Evolutionary conservation across 2,113 vertebrate genomes (phyloP), one percentile per base, ranked within the genome.

Genomic region (Trichechus manatus): DNA sequence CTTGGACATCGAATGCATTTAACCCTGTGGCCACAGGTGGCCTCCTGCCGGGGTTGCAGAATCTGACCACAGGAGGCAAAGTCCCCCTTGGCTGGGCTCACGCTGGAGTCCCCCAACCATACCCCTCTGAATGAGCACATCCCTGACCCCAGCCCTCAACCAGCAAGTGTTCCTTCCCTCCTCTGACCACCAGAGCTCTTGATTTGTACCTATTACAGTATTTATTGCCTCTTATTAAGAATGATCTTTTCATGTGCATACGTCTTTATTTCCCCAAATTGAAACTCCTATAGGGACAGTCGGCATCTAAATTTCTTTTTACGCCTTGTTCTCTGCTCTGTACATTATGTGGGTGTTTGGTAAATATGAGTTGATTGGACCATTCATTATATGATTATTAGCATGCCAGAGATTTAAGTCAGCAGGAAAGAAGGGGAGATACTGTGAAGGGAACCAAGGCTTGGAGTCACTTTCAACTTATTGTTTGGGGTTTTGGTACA

Each of bases 401-500:
- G 53, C 4, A 5, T 29, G 59, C 9, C 94, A 9, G 44, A n/a
- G 47, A 14, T 74, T 91, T 86, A 13, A 15, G 31, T 33, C 33
- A 53, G 10, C 27, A 4, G 23, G n/a, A 9, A 56, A 87, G 11
- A 27, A 78, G 36, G 22, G 42, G 10, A 42, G 36, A 61, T 22
- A 22, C 27, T 17, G 0, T 33, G 9, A 61, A n/a, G 17, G 50
- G 31, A 64, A 25, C 11, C 1, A 39, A 27, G 1, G 0, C 56
- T 70, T 25, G 39, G 44, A n/a, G 47, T 53, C 61, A 36, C 47
- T 53, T 87, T 53, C 13, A 31, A 0, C 31, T 82, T 56, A 3
- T 17, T 15, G 22, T 15, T 42, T 8, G 23, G 33, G 36, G 5
- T 10, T 39, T 0, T 8, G 36, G 14, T 11, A 1, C 27, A 0